phyloP scores from a whole-genome alignment of 2,113 vertebrate species.

The Scytalopus superciliaris region DNA sequence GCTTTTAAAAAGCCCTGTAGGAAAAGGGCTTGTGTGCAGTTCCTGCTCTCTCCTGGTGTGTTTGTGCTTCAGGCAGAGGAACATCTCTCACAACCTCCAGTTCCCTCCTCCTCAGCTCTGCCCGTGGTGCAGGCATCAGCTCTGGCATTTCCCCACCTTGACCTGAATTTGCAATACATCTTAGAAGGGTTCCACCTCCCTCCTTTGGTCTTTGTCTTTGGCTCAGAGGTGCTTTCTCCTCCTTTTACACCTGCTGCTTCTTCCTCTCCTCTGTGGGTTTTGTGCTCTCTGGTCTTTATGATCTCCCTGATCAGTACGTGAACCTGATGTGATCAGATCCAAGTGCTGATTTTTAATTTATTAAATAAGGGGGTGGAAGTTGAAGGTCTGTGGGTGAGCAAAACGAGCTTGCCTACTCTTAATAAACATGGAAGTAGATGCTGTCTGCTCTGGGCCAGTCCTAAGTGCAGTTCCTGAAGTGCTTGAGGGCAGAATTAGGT shows the following conservation, averaged over 20 bases:
- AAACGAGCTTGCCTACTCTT: conserved; percentile 21
- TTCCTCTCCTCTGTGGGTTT: background rate
- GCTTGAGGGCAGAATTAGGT: conserved; percentile 12
- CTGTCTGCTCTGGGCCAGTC: background rate
- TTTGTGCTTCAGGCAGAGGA: background rate
- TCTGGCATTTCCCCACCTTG: background rate
- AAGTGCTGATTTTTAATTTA: background rate
- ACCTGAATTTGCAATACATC: background rate
- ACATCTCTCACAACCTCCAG: background rate
- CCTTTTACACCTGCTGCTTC: background rate
- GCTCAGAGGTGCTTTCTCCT: background rate
- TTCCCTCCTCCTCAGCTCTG: background rate
- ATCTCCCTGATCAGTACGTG: background rate
- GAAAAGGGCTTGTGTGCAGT: background rate
- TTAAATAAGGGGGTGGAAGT: background rate
- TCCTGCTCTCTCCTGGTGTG: background rate
- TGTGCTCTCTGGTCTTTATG: background rate
- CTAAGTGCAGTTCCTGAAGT: background rate
- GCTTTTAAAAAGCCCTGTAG: background rate
- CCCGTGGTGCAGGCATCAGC: accelerated
- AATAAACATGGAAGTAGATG: conserved; percentile 7
- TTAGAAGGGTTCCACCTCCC: background rate
- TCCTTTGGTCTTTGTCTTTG: background rate
- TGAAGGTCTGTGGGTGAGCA: background rate
- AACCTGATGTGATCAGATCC: background rate